Evolutionary conservation across 2,113 vertebrate genomes (phyloP).

Genomic region (Jaculus jaculus): DNA sequence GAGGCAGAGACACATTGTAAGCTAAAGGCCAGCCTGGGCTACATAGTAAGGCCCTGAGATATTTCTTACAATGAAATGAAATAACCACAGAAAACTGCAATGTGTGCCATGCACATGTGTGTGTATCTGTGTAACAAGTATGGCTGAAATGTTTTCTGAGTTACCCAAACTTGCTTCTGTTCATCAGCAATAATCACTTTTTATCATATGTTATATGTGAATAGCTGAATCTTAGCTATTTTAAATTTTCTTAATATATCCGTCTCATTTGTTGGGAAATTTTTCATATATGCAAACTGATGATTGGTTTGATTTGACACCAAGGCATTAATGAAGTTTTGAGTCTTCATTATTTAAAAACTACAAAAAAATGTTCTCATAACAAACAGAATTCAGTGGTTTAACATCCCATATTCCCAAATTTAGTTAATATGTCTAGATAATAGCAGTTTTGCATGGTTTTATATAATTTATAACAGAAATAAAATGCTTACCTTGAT

Average conservation of each 20-base stretch:
- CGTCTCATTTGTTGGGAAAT: neutral
- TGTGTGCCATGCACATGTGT: neutral
- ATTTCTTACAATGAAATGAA: neutral
- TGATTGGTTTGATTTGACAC: slow-evolving; percentile 19
- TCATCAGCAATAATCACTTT: slow-evolving; percentile 15
- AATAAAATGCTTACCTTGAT: slow-evolving; percentile 19
- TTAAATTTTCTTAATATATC: neutral
- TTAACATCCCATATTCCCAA: slow-evolving; percentile 32
- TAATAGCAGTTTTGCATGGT: neutral
- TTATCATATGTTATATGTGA: slow-evolving; percentile 21
- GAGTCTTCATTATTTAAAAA: slow-evolving; percentile 39
- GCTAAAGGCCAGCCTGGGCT: neutral
- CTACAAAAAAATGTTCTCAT: slow-evolving; percentile 61
- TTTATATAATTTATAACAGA: slow-evolving; percentile 39
- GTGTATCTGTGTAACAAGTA: neutral
- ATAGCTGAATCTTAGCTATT: neutral
- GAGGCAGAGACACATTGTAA: neutral
- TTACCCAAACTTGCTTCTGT: neutral
- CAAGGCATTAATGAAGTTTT: slow-evolving; percentile 9
- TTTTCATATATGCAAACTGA: slow-evolving; percentile 32
- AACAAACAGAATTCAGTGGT: slow-evolving; percentile 19
- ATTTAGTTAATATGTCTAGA: slow-evolving; percentile 27
- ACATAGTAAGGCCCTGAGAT: neutral
- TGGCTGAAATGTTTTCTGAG: slow-evolving; percentile 20
- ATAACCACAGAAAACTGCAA: neutral